A percentile compares a stretch with the other conserved stretches of the same genome.
phyloP scores from a whole-genome alignment of 2,797 vertebrate species.

The Sylvia borin region DNA sequence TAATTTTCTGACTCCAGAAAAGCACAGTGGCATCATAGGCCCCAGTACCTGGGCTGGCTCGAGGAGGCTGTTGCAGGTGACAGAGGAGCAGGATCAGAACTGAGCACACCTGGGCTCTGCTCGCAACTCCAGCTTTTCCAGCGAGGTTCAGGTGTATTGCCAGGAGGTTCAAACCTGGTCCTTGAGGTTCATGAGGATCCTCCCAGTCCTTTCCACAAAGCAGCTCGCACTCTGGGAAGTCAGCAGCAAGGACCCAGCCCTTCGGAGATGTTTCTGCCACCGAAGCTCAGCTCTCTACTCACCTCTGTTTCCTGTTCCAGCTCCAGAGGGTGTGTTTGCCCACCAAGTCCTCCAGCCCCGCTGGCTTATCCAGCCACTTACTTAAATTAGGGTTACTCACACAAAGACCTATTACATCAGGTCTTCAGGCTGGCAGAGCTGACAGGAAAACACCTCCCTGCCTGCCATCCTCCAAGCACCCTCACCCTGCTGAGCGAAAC shows the following conservation, averaged over 20 bases:
- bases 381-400: conserved; percentile 11
- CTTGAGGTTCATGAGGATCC: not conserved
- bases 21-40: not conserved
- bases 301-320: not conserved
- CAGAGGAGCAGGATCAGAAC: not conserved
- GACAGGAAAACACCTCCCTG: not conserved
- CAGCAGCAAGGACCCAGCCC: not conserved
- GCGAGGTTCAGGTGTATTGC: not conserved
- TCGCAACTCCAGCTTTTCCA: not conserved
- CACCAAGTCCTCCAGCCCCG: not conserved
- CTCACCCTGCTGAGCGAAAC: rapidly evolving
- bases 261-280: not conserved
- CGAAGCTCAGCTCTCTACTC: not conserved
- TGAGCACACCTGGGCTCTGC: not conserved
- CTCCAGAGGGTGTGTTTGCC: not conserved
- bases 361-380: not conserved
- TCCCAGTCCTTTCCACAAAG: not conserved
- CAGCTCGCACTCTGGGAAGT: not conserved
- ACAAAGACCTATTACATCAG: not conserved
- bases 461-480: not conserved
- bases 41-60: not conserved
- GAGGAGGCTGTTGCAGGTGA: not conserved
- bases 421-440: not conserved
- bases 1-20: not conserved
- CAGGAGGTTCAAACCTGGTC: not conserved